These are phyloP conservation scores for Atta colombica DNA, from an alignment of 1,140 invertebrate species.

Conservation along the genomic window DNA sequence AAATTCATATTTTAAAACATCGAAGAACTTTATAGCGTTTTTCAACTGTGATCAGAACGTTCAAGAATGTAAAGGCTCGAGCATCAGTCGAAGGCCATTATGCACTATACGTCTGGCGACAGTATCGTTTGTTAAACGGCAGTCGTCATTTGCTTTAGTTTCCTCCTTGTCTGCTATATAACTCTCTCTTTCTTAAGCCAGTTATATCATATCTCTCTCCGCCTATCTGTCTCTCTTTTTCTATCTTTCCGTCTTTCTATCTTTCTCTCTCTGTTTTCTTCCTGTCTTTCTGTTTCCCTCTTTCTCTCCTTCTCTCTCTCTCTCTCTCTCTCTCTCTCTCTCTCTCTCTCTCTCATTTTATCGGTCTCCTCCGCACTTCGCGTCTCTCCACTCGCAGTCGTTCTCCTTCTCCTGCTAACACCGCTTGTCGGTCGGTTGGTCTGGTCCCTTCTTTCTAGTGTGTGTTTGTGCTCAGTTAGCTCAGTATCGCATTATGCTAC, in stretches of 20 bases:
- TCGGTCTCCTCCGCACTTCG: slow-evolving; percentile 8
- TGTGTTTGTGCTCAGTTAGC: slow-evolving; percentile 71
- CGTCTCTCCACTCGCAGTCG: slow-evolving; percentile 1
- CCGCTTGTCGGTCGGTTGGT: slow-evolving; percentile 58
- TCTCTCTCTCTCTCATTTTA: neutral
- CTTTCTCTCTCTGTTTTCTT: neutral
- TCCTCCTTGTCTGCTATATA: neutral
- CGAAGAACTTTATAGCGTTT: neutral
- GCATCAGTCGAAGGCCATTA: slow-evolving; percentile 1
- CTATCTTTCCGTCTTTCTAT: neutral
- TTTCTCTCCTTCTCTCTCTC: neutral
- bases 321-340: neutral
- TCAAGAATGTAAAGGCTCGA: slow-evolving; percentile 17
- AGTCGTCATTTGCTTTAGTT: slow-evolving; percentile 10
- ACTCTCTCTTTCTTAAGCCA: neutral
- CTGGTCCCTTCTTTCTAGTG: slow-evolving; percentile 51
- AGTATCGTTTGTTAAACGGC: slow-evolving; percentile 66
- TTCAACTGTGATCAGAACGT: neutral
- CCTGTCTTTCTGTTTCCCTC: too few species aligned
- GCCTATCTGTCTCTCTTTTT: neutral
- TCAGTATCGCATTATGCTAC: slow-evolving; percentile 77
- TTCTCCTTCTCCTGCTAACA: slow-evolving; percentile 61
- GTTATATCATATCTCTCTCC: slow-evolving; percentile 20
- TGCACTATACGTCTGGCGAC: slow-evolving; percentile 20
- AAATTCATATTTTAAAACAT: neutral